These are phyloP conservation scores for Drosophila lowei DNA, from an alignment of 1,140 invertebrate genomes.

Conservation along the genomic window DNA sequence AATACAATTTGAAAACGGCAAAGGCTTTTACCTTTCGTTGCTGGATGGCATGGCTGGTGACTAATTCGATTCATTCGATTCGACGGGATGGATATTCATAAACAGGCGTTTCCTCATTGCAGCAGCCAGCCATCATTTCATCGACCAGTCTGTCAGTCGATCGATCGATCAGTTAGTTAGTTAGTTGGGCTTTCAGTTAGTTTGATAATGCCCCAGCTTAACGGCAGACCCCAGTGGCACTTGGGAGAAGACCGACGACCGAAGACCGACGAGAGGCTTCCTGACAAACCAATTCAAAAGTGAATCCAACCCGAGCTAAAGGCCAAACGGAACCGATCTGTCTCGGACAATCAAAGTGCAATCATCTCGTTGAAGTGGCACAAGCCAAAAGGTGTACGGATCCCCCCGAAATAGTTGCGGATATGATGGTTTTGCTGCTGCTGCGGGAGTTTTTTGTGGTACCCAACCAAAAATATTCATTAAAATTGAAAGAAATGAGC, in stretches of 20 bases:
- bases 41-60: not conserved
- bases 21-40: slow-evolving; percentile 48
- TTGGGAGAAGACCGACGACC: not conserved
- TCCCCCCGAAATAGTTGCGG: slow-evolving; percentile 29
- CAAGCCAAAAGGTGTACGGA: slow-evolving; percentile 39
- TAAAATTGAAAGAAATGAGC: slow-evolving; percentile 53
- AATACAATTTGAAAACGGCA: slow-evolving; percentile 40
- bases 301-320: slow-evolving; percentile 16
- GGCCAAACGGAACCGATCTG: slow-evolving; percentile 42
- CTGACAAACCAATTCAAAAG: slow-evolving; percentile 22
- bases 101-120: slow-evolving; percentile 67
- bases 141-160: slow-evolving; percentile 20
- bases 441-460: too few relatives aligned
- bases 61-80: not conserved
- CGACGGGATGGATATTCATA: slow-evolving; percentile 24
- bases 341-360: slow-evolving; percentile 51
- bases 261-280: not conserved
- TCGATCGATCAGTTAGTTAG: slow-evolving; percentile 30
- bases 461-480: slow-evolving; percentile 20
- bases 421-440: slow-evolving; percentile 31
- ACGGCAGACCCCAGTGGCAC: slow-evolving; percentile 5
- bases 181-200: slow-evolving; percentile 10
- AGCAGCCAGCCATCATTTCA: slow-evolving; percentile 35
- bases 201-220: not conserved
- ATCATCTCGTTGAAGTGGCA: slow-evolving; percentile 50